Base-by-base conservation (phyloP, 1,140 invertebrate species). In the Zaprionus tsacasi region DNA sequence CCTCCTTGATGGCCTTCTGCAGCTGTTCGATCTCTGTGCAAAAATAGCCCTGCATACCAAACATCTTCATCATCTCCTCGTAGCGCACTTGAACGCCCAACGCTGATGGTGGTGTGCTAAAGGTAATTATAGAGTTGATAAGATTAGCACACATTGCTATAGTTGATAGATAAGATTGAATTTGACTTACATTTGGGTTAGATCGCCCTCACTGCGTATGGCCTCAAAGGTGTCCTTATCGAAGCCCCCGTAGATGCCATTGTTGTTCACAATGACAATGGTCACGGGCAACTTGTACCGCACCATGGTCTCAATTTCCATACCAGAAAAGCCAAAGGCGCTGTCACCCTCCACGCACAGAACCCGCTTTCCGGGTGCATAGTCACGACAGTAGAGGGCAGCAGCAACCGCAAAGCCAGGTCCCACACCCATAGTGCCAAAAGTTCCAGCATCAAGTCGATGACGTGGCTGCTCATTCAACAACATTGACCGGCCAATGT, bases 361-460 rank as follows among this genome's bases (percentile, higher is more conserved):
- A 0, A 99, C 97, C 82, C 95, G 94, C 91, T 98, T 98, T 1
- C 93, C 93, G 0, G 97, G 96, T 13, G 94, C 94, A 93, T 96
- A 93, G 82, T 98, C 96, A 77, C 96, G 95, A 89, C 97, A 98
- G 93, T 96, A 98, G 66, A 99, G 93, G 6, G 98, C 98, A 33
- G 98, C 97, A 21, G 98, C 98, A 55, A 99, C 95, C 0, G 97
- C 98, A 93, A 98, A 99, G 13, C 98, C 98, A 3, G 96, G 94
- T 15, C 98, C 98, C 60, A 99, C 98, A 13, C 98, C 98, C 98
- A 99, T 99, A 0, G 98, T 99, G 15, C 98, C 98, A 93, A 99
- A 99, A 12, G 98, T 98, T 13, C 96, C 97, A n/a, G 97, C 96
- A 92, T 97, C 98, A 30, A 98, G 93, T 45, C 98, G 94, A 92